Conservation (phyloP, 2,797 vertebrate genomes). For the Crax fasciolata region DNA sequence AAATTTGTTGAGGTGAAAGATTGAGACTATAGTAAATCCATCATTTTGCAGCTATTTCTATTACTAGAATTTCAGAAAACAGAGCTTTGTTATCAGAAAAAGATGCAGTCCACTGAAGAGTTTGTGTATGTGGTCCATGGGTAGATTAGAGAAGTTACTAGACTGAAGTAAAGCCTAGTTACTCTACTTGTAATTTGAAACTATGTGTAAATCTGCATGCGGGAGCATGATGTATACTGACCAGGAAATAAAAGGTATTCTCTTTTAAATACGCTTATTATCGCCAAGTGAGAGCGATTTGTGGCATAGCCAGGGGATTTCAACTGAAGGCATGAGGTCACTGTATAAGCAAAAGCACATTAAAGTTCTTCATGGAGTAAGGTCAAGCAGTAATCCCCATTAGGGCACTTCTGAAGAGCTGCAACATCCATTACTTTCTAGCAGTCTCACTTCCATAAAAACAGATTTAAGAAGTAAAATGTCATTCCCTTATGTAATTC, state of each 20-base stretch:
- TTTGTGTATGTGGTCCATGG: rapidly evolving
- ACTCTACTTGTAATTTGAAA: neutral
- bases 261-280: neutral
- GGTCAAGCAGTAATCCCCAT: constrained; percentile 5
- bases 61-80: neutral
- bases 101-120: neutral
- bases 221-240: neutral
- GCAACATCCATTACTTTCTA: neutral
- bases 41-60: neutral
- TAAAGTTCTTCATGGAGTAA: neutral
- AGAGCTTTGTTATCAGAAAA: neutral
- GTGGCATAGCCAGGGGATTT: neutral
- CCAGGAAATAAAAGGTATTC: neutral
- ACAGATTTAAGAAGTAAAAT: constrained; percentile 28
- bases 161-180: neutral
- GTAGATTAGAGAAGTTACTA: neutral
- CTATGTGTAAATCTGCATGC: neutral
- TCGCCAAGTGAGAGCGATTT: neutral
- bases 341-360: neutral
- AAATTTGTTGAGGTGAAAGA: neutral
- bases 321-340: neutral
- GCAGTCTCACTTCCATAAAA: neutral
- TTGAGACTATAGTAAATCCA: neutral
- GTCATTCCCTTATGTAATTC: constrained; percentile 31
- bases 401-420: neutral